Base-by-base conservation (phyloP, 2,797 vertebrate genomes). In the Acestrorhynchus altus region DNA sequence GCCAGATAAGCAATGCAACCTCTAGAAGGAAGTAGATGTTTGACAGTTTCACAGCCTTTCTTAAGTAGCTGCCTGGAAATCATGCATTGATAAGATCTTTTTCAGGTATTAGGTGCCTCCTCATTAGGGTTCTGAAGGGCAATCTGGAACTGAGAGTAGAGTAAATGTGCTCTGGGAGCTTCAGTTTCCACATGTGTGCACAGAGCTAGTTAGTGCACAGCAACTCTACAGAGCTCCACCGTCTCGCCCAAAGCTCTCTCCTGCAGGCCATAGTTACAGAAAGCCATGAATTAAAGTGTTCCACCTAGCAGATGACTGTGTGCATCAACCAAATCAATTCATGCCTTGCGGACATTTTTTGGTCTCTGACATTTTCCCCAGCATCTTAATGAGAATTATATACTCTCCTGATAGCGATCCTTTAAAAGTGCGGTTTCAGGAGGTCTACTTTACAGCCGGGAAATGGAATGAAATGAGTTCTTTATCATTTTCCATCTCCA, bases 101-200 rank as follows among this genome's bases (percentile, higher is more conserved):
- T 26, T 11, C 59, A 18, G 77, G 56, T 71, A 82, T 77, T 83
- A 70, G 26, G 72, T 42, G 46, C 75, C 67, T 74, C 83, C 74
- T 78, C 83, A 71, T 35, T 76, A 76, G 81, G 63, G 71, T 28
- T 61, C 49, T 74, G 47, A 77, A 78, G 81, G 57, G 54, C 42
- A 78, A 64, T 69, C 70, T 60, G 78, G 77, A 84, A 76, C 67
- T 74, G 82, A 87, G 87, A 87, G 60, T 83, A 52, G 68, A 72
- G 72, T 74, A 78, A 63, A 28, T 74, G 47, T 81, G 83, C 80
- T 71, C 22, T 3, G 74, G 64, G 84, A 88, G 82, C 77, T 82
- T 74, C 76, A 73, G 42, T 77, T 72, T 75, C 80, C 80, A 84
- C 76, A 77, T 79, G 73, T 83, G 65, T 77, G 42, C 77, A 52